Evolutionary conservation across 2,888 invertebrate genomes (phyloP), one percentile per base, ranked within the genome.

Genomic region (Vesta saturnalis): DNA sequence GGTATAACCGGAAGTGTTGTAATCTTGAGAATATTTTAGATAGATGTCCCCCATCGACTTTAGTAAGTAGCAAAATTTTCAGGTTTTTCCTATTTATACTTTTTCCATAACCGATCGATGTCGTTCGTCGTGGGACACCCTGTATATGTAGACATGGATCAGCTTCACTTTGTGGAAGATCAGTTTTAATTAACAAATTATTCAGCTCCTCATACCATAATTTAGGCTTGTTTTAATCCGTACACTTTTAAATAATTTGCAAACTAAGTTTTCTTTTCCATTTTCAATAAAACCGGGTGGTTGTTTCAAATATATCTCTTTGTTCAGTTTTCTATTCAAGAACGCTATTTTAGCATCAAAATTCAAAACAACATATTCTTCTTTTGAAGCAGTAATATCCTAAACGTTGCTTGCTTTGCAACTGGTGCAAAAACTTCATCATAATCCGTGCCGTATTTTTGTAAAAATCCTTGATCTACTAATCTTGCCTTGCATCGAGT

Each of bases 171-270:
- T n/a, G n/a, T n/a, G n/a, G n/a, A n/a, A n/a, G n/a, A n/a, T n/a
- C n/a, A n/a, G n/a, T n/a, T n/a, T n/a, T n/a, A n/a, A n/a, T n/a
- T n/a, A n/a, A n/a, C n/a, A n/a, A n/a, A n/a, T n/a, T n/a, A n/a
- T n/a, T n/a, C n/a, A n/a, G n/a, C n/a, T n/a, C n/a, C n/a, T n/a
- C n/a, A n/a, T n/a, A n/a, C n/a, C n/a, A n/a, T n/a, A n/a, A 67
- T 57, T 73, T 69, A 10, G 76, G 74, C 71, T 59, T 77, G 76
- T 55, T 78, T 77, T 16, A 78, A 55, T 0, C 77, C 76, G 73
- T 77, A 77, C n/a, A n/a, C n/a, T n/a, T n/a, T n/a, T n/a, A n/a
- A n/a, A n/a, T n/a, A n/a, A n/a, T n/a, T n/a, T n/a, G n/a, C n/a
- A n/a, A n/a, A n/a, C n/a, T 56, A 77, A 73, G 23, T 64, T 74